Evolutionary conservation across 2,888 invertebrate species (phyloP), one percentile per base, ranked within the genome.

Genomic region (Diadromus collaris): DNA sequence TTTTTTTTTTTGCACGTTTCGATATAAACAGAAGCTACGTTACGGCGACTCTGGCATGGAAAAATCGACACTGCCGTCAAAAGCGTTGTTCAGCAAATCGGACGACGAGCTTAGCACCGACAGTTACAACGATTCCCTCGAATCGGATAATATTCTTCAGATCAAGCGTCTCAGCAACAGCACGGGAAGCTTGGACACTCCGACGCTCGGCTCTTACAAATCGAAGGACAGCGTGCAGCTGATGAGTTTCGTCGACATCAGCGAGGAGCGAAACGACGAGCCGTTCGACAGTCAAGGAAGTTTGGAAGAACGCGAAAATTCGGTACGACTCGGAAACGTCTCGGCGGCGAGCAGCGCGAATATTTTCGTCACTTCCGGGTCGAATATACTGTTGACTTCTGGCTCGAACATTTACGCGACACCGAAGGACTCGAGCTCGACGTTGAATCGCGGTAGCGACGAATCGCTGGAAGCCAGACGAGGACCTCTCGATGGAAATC

Each of bases 91-190:
- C 70, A 90, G 90, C 75, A 90, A 90, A 78, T 91, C 91, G 2
- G 90, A 90, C n/a, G 90, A 90, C 65, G 90, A 91, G 72, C 83
- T 91, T 56, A 89, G 87, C 76, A 84, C 84, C 54, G 86, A 86
- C 48, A 85, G 87, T 75, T 88, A 84, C 58, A 85, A 84, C 65
- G 85, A 86, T 72, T 78, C 85, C 9, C 81, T 83, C 24, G 85
- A 85, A 48, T 84, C 81, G 51, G 85, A 87, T 4, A 89, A 88
- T 81, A 83, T 90, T 32, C 72, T 89, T 10, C 85, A 84, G 70
- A 82, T 85, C 13, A 91, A 90, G 75, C 87, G 86, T 10, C 88
- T 88, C 74, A 90, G 89, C 78, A 90, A 80, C 78, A 91, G 90
- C 71, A 88, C 89, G 5, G 90, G 88, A 61, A 90, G 88, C 73